Conservation (phyloP, 2,888 invertebrate species). For the Rugalucina vietnamica region DNA sequence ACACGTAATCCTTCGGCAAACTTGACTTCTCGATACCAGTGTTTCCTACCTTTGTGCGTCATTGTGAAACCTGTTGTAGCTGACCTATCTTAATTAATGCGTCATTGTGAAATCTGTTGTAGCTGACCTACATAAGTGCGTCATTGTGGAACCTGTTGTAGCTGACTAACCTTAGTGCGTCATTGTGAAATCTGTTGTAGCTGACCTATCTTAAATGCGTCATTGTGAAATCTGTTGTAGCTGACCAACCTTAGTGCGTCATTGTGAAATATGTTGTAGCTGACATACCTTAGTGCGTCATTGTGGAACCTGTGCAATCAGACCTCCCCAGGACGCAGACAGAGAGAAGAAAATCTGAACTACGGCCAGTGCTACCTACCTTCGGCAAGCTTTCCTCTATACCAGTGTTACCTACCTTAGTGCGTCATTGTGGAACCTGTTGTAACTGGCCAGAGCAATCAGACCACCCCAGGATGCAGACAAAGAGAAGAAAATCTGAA, state of each 20-base stretch:
- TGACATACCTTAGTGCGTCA: no score
- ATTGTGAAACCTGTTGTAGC: conserved; percentile 84
- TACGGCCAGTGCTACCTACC: background rate
- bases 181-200: no score
- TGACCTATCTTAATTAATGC: no score
- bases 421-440: conserved; percentile 83
- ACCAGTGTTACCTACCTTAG: conserved; percentile 71
- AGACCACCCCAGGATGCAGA: conserved; percentile 83
- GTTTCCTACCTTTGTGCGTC: conserved; percentile 75
- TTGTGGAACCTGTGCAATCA: conserved; percentile 83
- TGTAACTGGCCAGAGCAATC: conserved; percentile 84
- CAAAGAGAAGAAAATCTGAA: conserved; percentile 83
- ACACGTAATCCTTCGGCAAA: background rate
- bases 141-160: conserved; percentile 84
- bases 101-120: no score
- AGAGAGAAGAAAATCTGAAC: conserved; percentile 83
- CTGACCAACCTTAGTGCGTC: no score
- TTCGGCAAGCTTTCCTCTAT: background rate
- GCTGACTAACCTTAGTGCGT: no score
- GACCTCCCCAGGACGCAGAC: conserved; percentile 83
- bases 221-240: conserved; percentile 84
- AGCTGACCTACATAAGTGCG: conserved; percentile 69
- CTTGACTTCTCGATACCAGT: no score
- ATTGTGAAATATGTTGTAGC: no score
- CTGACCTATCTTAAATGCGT: conserved; percentile 75